These are phyloP conservation scores for Podotricha telesiphe DNA, from an alignment of 2,888 invertebrate genomes.

Conservation along the genomic window DNA sequence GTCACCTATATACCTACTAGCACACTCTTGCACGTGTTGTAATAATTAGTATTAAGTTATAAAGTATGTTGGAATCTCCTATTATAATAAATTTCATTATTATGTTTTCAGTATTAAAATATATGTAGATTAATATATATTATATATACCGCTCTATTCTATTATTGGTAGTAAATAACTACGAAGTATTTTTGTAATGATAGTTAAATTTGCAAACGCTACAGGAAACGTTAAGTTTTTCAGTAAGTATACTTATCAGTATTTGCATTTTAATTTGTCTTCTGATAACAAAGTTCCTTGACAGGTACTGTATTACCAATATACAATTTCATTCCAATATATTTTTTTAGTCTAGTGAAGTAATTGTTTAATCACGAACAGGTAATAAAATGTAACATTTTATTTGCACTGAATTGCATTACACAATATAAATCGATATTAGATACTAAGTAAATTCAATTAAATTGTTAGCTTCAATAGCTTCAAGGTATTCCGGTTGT, in stretches of 20 bases:
- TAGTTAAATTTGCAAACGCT: background rate
- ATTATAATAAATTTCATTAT: no score
- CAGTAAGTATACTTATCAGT: constrained; percentile 8
- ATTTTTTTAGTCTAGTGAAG: background rate
- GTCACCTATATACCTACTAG: background rate
- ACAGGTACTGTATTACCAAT: constrained; percentile 12
- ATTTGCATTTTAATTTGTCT: constrained; percentile 23
- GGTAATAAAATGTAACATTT: background rate
- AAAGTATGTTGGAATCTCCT: background rate
- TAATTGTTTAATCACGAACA: constrained; percentile 6
- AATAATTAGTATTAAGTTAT: background rate
- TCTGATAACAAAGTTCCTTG: constrained; percentile 30
- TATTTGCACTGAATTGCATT: constrained; percentile 4
- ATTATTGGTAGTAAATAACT: no score
- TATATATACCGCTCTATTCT: no score
- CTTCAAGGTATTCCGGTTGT: constrained; percentile 18
- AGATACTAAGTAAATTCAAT: constrained; percentile 20
- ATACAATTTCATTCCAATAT: background rate
- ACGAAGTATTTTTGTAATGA: no score
- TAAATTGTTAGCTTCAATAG: constrained; percentile 8
- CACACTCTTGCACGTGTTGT: background rate
- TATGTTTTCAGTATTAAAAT: no score
- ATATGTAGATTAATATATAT: no score
- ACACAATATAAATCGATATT: background rate
- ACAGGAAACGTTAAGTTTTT: constrained; percentile 5